phyloP scores from a whole-genome alignment of 2,797 vertebrate genomes.

The Rhabdomys pumilio region DNA sequence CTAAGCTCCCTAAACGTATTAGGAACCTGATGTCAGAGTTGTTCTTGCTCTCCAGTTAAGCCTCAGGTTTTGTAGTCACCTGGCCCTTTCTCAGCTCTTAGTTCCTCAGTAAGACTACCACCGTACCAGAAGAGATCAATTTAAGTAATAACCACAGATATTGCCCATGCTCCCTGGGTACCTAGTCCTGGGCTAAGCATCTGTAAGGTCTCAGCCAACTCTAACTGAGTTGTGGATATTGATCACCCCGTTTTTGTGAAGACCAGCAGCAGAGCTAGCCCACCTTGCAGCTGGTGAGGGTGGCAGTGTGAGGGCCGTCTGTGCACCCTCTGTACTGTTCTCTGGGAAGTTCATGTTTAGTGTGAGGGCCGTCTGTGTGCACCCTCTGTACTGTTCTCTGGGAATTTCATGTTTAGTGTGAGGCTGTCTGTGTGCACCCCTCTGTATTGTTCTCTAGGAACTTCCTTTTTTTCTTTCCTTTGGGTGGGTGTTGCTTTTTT shows the following conservation, averaged over 20 bases:
- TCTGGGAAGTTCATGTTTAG: not conserved
- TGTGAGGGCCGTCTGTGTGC: too few species aligned
- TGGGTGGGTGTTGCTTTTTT: not conserved
- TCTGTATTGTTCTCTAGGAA: not conserved
- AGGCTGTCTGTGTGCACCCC: not conserved
- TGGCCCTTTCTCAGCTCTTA: slow-evolving; percentile 4
- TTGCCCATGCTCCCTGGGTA: not conserved
- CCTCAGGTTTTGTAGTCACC: not conserved
- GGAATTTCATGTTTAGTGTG: not conserved
- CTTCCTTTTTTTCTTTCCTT: not conserved
- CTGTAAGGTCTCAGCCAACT: not conserved
- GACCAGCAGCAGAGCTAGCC: not conserved
- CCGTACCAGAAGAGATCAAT: not conserved
- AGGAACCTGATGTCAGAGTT: not conserved
- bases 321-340: not conserved
- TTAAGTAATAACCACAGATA: not conserved
- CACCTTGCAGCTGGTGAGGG: not conserved
- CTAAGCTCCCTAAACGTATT: not conserved
- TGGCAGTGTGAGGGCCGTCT: not conserved
- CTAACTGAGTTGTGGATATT: not conserved
- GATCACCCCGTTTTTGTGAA: not conserved
- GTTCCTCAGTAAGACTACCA: slow-evolving; percentile 30
- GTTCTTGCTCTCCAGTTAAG: not conserved
- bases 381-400: not conserved
- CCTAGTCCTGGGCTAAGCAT: not conserved